These are phyloP conservation scores for Brachionichthys hirsutus DNA, from an alignment of 2,113 vertebrate genomes.

Conservation along the genomic window DNA sequence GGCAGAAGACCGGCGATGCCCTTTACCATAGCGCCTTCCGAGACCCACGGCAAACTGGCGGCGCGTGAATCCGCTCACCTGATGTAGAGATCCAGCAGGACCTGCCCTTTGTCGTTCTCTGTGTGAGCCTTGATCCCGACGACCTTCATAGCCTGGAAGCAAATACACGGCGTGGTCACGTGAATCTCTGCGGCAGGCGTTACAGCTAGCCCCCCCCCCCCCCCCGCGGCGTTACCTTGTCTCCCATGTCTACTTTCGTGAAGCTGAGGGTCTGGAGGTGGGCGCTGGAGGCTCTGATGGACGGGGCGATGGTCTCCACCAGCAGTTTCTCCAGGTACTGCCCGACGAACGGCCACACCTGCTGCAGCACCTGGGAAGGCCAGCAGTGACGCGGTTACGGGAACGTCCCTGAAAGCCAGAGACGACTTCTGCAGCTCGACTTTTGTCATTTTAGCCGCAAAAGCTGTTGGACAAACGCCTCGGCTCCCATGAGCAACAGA, in stretches of 20 bases:
- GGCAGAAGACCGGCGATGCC: conserved; percentile 6
- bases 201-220: too few relatives aligned
- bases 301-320: conserved; percentile 81
- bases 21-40: not conserved
- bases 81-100: conserved; percentile 88
- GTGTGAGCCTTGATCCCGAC: conserved; percentile 89
- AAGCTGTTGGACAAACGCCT: conserved; percentile 15
- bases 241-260: conserved; percentile 82
- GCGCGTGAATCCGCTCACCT: conserved; percentile 74
- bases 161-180: conserved; percentile 5
- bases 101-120: conserved; percentile 84
- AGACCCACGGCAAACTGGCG: not conserved
- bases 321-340: conserved; percentile 89
- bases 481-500: conserved; percentile 9
- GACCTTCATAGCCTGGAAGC: conserved; percentile 85
- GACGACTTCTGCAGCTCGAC: not conserved
- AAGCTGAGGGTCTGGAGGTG: conserved; percentile 91
- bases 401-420: not conserved
- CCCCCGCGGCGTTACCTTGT: conserved; percentile 74
- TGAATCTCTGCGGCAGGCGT: not conserved
- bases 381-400: not conserved
- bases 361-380: conserved; percentile 81
- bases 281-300: conserved; percentile 82
- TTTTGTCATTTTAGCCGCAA: conserved; percentile 2
- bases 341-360: conserved; percentile 91